Percentiles rank a stretch among this genome's conserved stretches.
Conservation (phyloP, 2,888 invertebrate genomes). For the Drosophila kanekoi region DNA sequence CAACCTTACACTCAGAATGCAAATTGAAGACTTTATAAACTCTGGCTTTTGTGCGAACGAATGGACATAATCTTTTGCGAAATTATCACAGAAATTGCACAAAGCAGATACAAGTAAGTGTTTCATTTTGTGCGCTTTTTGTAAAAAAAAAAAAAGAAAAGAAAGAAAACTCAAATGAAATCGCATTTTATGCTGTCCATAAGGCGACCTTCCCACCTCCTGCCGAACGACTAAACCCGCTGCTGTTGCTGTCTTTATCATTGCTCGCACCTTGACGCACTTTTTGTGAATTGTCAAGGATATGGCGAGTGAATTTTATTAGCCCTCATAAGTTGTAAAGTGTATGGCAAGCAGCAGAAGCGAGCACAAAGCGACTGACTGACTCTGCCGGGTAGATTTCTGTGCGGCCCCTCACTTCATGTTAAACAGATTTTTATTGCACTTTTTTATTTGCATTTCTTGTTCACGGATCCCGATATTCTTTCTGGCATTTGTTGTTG, state of each 20-base stretch:
- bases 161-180: slow-evolving; percentile 64
- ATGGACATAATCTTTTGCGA: slow-evolving; percentile 30
- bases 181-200: slow-evolving; percentile 64
- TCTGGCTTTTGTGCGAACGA: slow-evolving; percentile 12
- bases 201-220: slow-evolving; percentile 26
- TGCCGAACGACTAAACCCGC: slow-evolving; percentile 2
- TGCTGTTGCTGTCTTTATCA: slow-evolving; percentile 48
- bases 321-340: slow-evolving; percentile 77
- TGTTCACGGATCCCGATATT: slow-evolving; percentile 34
- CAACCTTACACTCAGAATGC: slow-evolving; percentile 5
- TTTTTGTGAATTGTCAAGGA: slow-evolving; percentile 60
- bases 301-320: slow-evolving; percentile 76
- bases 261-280: slow-evolving; percentile 67
- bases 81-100: slow-evolving; percentile 66
- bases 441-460: slow-evolving; percentile 70
- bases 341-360: slow-evolving; percentile 55
- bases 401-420: slow-evolving; percentile 59
- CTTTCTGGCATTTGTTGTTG: slow-evolving; percentile 29
- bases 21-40: slow-evolving; percentile 36
- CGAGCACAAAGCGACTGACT: slow-evolving; percentile 32
- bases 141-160: slow-evolving; percentile 30
- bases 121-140: slow-evolving; percentile 38
- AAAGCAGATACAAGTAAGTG: slow-evolving; percentile 42
- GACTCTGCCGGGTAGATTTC: slow-evolving; percentile 37
- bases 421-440: slow-evolving; percentile 81